These are phyloP conservation scores for Rhynchonema sp. DNA, from an alignment of 2,888 invertebrate genomes.

Conservation along the genomic window DNA sequence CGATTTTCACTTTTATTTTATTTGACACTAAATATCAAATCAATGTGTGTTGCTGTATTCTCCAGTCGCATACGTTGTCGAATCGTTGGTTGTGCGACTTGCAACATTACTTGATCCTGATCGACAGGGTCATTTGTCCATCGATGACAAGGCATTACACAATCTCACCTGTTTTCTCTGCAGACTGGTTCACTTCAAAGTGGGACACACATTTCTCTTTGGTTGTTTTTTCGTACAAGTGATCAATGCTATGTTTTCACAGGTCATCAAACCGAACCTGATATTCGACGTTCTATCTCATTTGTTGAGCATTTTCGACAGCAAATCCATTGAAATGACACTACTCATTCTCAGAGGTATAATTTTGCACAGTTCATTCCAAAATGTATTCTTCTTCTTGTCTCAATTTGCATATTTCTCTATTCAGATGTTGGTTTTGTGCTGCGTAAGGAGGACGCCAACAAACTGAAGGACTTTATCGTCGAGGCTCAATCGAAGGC, in stretches of 20 bases:
- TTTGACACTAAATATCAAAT: too few species aligned
- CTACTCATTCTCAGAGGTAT: slow-evolving; percentile 49
- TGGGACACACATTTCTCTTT: not conserved
- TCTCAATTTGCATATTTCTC: too few species aligned
- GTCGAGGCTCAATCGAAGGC: slow-evolving; percentile 31
- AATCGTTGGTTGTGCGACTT: slow-evolving; percentile 47
- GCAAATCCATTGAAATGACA: slow-evolving; percentile 66
- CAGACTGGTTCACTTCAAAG: slow-evolving; percentile 57
- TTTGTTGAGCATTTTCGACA: slow-evolving; percentile 43
- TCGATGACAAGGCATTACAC: slow-evolving; percentile 56
- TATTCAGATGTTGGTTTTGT: slow-evolving; percentile 52
- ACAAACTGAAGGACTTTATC: slow-evolving; percentile 47
- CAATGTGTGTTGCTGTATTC: not conserved
- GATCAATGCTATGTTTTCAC: slow-evolving; percentile 4
- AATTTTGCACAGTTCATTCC: not conserved
- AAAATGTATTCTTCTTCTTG: too few species aligned
- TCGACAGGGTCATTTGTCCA: slow-evolving; percentile 23
- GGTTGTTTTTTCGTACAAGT: not conserved
- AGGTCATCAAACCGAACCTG: slow-evolving; percentile 56
- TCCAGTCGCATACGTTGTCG: slow-evolving; percentile 47
- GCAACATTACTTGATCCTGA: slow-evolving; percentile 23
- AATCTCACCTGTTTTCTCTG: slow-evolving; percentile 56
- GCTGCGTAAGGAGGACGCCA: slow-evolving; percentile 64
- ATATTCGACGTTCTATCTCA: slow-evolving; percentile 57
- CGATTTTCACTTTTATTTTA: too few species aligned